phyloP scores from a whole-genome alignment of 53 echinoderm and acorn worm species.

The Glandiceps talaboti region DNA sequence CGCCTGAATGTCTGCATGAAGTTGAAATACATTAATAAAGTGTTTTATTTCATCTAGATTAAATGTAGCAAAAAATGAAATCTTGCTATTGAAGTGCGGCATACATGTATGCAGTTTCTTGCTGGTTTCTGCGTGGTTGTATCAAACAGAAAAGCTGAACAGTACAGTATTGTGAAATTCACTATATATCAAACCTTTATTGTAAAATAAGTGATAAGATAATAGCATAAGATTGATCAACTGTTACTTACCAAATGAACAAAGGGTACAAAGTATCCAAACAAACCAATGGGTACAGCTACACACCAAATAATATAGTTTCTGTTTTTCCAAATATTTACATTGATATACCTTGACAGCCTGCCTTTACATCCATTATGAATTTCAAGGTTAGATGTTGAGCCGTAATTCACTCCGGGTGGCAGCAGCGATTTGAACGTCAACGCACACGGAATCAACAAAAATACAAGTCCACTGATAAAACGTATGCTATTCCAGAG shows the following conservation, averaged over 20 bases:
- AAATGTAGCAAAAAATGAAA: too few species aligned
- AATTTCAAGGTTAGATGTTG: neutral
- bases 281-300: conserved; percentile 56
- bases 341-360: conserved; percentile 1
- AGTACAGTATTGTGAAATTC: too few species aligned
- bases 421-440: conserved; percentile 21
- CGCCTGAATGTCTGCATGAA: too few species aligned
- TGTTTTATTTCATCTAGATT: too few species aligned
- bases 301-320: conserved; percentile 80
- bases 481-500: conserved; percentile 41
- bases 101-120: too few species aligned
- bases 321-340: conserved; percentile 69
- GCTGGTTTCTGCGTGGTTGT: too few species aligned
- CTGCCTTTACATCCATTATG: neutral
- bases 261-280: conserved; percentile 95
- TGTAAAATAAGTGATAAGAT: too few species aligned
- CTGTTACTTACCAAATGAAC: conserved; percentile 86
- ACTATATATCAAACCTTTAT: too few species aligned
- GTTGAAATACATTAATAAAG: too few species aligned
- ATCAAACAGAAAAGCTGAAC: too few species aligned
- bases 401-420: conserved; percentile 14
- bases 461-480: conserved; percentile 31
- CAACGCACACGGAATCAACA: conserved; percentile 40
- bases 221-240: too few species aligned
- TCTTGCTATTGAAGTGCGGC: too few species aligned